Evolutionary conservation across 1,140 invertebrate species (phyloP).

Genomic region (Ephestia elutella): DNA sequence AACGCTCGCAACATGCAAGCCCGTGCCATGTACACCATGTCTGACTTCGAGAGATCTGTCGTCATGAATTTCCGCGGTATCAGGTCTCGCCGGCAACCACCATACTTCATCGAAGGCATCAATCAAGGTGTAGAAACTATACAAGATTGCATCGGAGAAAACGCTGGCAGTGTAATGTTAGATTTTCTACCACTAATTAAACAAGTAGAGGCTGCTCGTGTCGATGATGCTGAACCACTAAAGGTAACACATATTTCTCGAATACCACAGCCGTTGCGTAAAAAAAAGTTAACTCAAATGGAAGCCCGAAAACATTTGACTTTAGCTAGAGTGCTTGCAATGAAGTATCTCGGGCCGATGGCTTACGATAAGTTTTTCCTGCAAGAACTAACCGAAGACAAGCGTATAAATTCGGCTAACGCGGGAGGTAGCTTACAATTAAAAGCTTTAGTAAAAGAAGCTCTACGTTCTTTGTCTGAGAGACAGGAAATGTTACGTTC

Average conservation of each 20-base stretch:
- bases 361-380: conserved; percentile 74
- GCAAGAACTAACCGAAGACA: conserved; percentile 56
- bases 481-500: conserved; percentile 72
- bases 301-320: conserved; percentile 64
- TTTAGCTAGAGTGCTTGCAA: conserved; percentile 67
- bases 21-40: conserved; percentile 73
- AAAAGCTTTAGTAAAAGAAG: conserved; percentile 54
- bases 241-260: conserved; percentile 51
- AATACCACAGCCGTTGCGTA: conserved; percentile 46
- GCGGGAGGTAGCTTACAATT: conserved; percentile 60
- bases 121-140: conserved; percentile 69
- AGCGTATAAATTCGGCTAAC: conserved; percentile 69
- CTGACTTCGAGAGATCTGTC: conserved; percentile 74
- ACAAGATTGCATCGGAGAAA: conserved; percentile 60
- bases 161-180: conserved; percentile 61
- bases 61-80: conserved; percentile 69
- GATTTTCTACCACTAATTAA: conserved; percentile 63
- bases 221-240: conserved; percentile 44
- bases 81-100: conserved; percentile 68
- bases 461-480: conserved; percentile 63
- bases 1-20: conserved; percentile 69
- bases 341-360: conserved; percentile 75
- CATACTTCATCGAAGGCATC: conserved; percentile 73
- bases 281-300: conserved; percentile 62
- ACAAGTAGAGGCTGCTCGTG: conserved; percentile 42